Evolutionary conservation across 2,888 invertebrate species (phyloP), one percentile per base, ranked within the genome.

Genomic region (Tyria jacobaeae): DNA sequence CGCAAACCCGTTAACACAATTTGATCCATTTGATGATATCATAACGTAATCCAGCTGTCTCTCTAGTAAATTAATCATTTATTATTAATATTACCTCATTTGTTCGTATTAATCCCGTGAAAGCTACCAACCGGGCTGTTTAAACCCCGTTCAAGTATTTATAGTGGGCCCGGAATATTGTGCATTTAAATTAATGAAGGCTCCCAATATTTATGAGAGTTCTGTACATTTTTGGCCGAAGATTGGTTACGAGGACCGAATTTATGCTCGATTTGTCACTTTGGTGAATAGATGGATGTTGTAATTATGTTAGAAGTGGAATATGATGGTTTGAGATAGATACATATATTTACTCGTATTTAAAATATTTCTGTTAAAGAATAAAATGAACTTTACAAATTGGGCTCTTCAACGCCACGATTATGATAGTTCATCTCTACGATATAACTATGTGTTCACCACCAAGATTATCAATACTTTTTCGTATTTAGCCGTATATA

Each of bases 141-240:
- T 53, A 61, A 59, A 62, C 56, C 64, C 57, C 60, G 70, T 63
- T 77, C 58, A 70, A 70, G 71, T 77, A 78, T 78, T 79, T 73
- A 78, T 78, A 67, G 71, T 66, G 56, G 57, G 48, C 60, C n/a
- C 64, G 64, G 68, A 72, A 80, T 81, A 76, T 77, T 73, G 71
- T 72, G 66, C 72, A 79, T 86, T 82, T 75, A 83, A 83, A 83
- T 86, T 85, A 84, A 86, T 84, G 82, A 81, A 79, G 66, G 66
- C 58, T 52, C 71, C 63, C 61, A 79, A 81, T 86, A 85, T 88
- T 85, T 79, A 87, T 80, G 83, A 71, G 60, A 21, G 41, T 64
- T 65, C 62, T 64, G 69, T 58, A 71, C 51, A 61, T 62, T 65
- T 73, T 69, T 57, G 51, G 60, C 31, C 31, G 57, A 48, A 65